Base-by-base conservation (phyloP, 1,140 invertebrate species). In the Eriosoma lanigerum region DNA sequence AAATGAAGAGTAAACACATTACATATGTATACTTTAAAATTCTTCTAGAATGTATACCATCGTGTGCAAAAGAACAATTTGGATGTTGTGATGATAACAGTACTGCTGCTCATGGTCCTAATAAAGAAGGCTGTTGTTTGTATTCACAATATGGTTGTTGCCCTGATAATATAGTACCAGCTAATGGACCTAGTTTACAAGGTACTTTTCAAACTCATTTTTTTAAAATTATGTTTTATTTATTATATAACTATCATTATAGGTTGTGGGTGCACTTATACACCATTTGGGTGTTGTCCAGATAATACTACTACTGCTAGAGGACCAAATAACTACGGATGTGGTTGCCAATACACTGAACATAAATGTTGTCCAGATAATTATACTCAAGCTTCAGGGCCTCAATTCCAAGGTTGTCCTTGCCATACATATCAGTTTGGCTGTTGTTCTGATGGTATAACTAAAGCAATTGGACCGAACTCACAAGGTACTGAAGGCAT, bases 81-180 rank as follows among this genome's bases (percentile, higher is more conserved):
- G 96, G 96, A 26, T 98, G 97, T 85, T 98, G 97, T 85, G 89
- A 90, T 9, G 96, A 98, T 85, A 90, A 90, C 0, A 85, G 91
- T 80, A 97, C 93, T 0, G 89, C 94, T 2, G 93, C 96, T 0
- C 93, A 96, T 84, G 96, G 96, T 56, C 90, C 90, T 0, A 91
- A 91, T 82, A 86, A 89, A 54, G 92, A 96, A 86, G 94, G 94
- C 1, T 97, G 95, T 86, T 96, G 94, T 84, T 85, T 95, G 38
- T 88, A 88, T 5, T 87, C 89, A 2, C 83, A 85, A 3, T 93
- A 88, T 84, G 94, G 95, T 19, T 98, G 96, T 86, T 98, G 96
- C 84, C 93, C 93, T 1, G 96, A 98, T 85, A 95, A 96, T 83
- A 91, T 94, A 83, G 88, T 90, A n/a, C 87, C 93, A 2, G 94